Evolutionary conservation across 2,113 vertebrate genomes (phyloP).

Genomic region (Saguinus imperator): DNA sequence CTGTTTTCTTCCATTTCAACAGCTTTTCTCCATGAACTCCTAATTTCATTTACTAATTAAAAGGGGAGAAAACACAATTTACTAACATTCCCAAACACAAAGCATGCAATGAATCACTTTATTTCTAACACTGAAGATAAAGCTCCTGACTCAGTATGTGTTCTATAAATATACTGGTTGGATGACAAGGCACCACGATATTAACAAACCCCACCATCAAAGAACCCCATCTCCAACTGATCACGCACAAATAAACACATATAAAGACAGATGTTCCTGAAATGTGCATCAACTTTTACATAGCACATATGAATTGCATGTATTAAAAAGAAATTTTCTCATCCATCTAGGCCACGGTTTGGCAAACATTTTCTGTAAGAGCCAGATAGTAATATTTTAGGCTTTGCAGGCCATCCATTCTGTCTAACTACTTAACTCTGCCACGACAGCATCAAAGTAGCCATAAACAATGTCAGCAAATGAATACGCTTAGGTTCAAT

Average conservation of each 20-base stretch:
- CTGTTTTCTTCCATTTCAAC: constrained; percentile 65
- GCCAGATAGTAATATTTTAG: background rate
- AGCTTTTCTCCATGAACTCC: constrained; percentile 84
- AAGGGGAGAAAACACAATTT: background rate
- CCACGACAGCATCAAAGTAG: background rate
- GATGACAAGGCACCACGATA: background rate
- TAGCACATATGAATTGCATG: background rate
- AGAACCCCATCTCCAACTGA: background rate
- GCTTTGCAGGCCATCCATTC: background rate
- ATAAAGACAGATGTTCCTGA: constrained; percentile 43
- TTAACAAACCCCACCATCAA: constrained; percentile 9
- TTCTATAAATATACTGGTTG: background rate
- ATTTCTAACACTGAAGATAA: constrained; percentile 34
- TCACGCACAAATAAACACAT: background rate
- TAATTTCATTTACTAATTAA: constrained; percentile 83
- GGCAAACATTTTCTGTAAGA: background rate
- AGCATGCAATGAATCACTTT: constrained; percentile 29
- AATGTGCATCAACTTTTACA: background rate
- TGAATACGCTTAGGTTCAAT: background rate
- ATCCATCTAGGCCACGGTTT: background rate
- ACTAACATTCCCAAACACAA: constrained; percentile 47
- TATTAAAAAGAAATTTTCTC: background rate
- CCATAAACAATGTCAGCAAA: background rate
- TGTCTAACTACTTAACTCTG: constrained; percentile 6
- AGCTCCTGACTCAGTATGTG: background rate